Base-by-base conservation (phyloP, 2,888 invertebrate genomes). In the Pantelozetes paolii region DNA sequence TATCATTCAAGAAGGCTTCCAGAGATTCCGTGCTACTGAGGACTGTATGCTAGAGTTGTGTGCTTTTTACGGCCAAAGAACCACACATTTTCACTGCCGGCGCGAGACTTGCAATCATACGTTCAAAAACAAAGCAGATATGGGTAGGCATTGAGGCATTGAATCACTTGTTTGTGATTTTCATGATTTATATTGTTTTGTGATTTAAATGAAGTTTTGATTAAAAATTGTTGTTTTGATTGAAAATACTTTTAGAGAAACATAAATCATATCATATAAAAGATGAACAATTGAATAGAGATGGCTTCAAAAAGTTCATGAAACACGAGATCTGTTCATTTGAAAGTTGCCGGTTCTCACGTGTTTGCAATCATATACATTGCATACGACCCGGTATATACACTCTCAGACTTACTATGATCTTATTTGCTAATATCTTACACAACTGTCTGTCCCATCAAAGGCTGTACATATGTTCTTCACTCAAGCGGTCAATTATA, bases 101-200 rank as follows among this genome's bases (percentile, higher is more conserved):
- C 85, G 97, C 79, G 86, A 90, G 72, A 91, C 90, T 15, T 98
- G 98, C 83, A 89, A 90, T 78, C 96, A 90, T 81, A 97, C 96
- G 0, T 98, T 98, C 84, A 98, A 98, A 85, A 97, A 98, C 83
- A 98, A 98, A 83, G 95, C 96, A 79, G 98, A 98, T 84, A 98
- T 98, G 96, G 97, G 96, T 97, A 85, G 87, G 89, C 82, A 26
- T 59, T 59, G 5, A n/a, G n/a, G n/a, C 28, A 26, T 3, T 23
- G 18, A 15, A 57, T 32, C 15, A 23, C 8, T 13, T 54, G 1
- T 54, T 13, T n/a, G n/a, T n/a, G n/a, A n/a, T n/a, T n/a, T n/a
- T 23, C 23, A 57, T 15, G 23, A 9, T 15, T 57, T 57, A 59
- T 59, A 23, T 15, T 3, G 15, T 8, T 2, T 50, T 50, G 6